A percentile compares a stretch with the other conserved stretches of the same genome.
phyloP scores from a whole-genome alignment of 2,888 invertebrate genomes.

The Willowsia nigromaculata region DNA sequence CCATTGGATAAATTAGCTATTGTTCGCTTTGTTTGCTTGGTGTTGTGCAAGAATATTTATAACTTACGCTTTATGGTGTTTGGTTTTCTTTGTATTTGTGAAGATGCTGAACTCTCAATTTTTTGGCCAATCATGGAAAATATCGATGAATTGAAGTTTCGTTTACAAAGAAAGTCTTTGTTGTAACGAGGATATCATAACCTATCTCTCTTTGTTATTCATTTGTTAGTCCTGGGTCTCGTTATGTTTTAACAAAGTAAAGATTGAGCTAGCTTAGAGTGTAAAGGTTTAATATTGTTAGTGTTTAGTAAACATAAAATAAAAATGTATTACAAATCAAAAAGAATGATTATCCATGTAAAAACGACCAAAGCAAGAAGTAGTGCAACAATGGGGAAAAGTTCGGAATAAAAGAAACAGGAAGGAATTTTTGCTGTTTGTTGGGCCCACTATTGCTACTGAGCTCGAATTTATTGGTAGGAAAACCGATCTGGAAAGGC shows the following conservation, averaged over 20 bases:
- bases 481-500: not conserved
- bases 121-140: not conserved
- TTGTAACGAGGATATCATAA: not conserved
- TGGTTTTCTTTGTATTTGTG: not conserved
- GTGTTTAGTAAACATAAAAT: not conserved
- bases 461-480: not conserved
- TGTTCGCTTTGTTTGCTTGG: not conserved
- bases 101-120: not conserved
- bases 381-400: constrained; percentile 62
- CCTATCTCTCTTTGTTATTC: no score
- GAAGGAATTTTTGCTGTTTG: constrained; percentile 49
- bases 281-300: no score
- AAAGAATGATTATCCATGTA: constrained; percentile 67
- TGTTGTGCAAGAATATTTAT: not conserved
- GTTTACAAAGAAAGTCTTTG: no score
- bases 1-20: not conserved
- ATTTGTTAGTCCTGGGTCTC: no score
- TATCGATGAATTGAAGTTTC: not conserved
- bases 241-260: no score
- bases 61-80: not conserved
- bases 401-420: constrained; percentile 65
- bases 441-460: not conserved
- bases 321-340: constrained; percentile 51
- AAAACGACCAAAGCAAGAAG: constrained; percentile 63
- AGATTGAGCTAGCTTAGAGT: no score